Conservation (phyloP, 2,888 invertebrate genomes). For the Arge pagana region DNA sequence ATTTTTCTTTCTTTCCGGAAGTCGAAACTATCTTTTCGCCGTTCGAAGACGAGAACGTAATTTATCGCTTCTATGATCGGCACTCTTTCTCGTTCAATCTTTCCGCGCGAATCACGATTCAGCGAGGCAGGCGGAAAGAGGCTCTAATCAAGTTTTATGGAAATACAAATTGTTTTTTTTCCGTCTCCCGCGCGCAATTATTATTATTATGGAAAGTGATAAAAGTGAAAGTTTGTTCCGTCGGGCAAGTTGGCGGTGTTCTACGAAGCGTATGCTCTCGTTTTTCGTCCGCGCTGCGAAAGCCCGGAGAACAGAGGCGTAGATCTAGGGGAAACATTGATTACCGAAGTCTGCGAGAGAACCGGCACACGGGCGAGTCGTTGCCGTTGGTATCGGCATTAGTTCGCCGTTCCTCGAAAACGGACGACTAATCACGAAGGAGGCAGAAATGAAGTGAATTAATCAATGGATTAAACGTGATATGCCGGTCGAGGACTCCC, state of each 20-base stretch:
- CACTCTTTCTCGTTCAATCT: too few species aligned
- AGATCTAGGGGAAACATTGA: constrained; percentile 7
- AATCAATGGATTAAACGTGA: constrained; percentile 54
- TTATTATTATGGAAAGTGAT: too few species aligned
- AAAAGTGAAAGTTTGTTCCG: constrained; percentile 10
- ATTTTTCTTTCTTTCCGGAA: too few species aligned
- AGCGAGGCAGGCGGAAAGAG: too few species aligned
- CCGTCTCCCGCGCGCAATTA: too few species aligned
- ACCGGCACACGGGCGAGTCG: neutral
- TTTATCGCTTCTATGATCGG: too few species aligned
- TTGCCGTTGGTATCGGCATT: constrained; percentile 7
- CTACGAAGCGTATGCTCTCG: constrained; percentile 11
- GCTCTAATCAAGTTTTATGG: too few species aligned
- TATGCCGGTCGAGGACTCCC: constrained; percentile 30
- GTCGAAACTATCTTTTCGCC: too few species aligned
- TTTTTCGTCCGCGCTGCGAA: neutral
- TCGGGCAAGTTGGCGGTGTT: neutral
- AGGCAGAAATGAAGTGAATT: constrained; percentile 52
- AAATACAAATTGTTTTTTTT: too few species aligned
- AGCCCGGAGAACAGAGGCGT: constrained; percentile 36
- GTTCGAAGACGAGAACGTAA: too few species aligned
- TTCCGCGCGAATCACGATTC: too few species aligned
- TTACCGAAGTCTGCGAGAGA: constrained; percentile 15
- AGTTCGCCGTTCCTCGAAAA: constrained; percentile 4
- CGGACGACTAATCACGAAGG: constrained; percentile 50